phyloP scores from a whole-genome alignment of 64 coral and sea anemone species.

The Anthopleura sola region DNA sequence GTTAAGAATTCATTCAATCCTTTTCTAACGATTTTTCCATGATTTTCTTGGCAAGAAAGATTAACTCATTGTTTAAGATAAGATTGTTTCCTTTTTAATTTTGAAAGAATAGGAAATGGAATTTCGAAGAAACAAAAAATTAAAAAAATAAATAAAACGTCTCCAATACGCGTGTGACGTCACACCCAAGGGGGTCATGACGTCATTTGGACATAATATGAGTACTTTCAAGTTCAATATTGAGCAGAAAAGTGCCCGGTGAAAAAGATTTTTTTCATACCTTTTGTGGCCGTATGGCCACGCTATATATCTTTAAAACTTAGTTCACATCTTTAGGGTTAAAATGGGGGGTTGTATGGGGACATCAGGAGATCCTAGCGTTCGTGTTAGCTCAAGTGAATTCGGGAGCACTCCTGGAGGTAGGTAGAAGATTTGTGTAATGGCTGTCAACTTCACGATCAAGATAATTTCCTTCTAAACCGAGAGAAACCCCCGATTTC shows the following conservation, averaged over 20 bases:
- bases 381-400: conserved; percentile 84
- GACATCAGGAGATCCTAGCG: conserved; percentile 79
- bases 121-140: neutral
- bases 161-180: neutral
- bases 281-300: conserved; percentile 30
- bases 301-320: neutral
- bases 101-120: neutral
- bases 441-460: neutral
- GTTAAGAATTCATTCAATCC: no score
- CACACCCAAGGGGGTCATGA: conserved; percentile 17
- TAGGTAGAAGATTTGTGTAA: conserved; percentile 24
- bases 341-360: conserved; percentile 99
- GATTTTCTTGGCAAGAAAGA: neutral
- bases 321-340: neutral
- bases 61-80: neutral
- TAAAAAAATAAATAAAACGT: neutral
- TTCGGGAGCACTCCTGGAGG: conserved; percentile 91
- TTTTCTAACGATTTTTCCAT: neutral
- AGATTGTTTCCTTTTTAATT: neutral
- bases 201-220: conserved; percentile 22
- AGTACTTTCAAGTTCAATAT: neutral
- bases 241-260: neutral
- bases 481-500: neutral
- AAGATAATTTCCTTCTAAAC: neutral
- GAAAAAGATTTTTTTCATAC: neutral